phyloP scores from a whole-genome alignment of 2,888 invertebrate genomes.

The Aporophyla nigra region DNA sequence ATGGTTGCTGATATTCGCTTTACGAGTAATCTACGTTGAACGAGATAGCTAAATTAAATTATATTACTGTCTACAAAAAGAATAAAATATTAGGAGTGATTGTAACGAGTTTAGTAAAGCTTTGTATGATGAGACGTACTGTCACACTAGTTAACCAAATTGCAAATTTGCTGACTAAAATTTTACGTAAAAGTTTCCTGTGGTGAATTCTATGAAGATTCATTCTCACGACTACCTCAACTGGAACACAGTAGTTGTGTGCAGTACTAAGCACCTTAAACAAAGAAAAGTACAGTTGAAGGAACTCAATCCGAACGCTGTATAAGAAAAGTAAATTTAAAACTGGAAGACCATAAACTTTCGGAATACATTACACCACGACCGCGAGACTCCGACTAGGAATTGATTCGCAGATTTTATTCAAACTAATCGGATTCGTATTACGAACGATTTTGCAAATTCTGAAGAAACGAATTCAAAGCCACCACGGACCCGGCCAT shows the following conservation, averaged over 20 bases:
- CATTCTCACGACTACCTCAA: neutral
- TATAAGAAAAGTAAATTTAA: constrained; percentile 53
- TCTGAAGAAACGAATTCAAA: constrained; percentile 75
- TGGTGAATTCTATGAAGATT: neutral
- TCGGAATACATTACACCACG: constrained; percentile 77
- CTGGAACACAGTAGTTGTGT: constrained; percentile 4
- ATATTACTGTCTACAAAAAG: constrained; percentile 53
- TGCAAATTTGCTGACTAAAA: neutral
- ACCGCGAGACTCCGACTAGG: constrained; percentile 69
- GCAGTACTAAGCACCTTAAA: constrained; percentile 33
- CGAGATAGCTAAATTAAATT: constrained; percentile 59
- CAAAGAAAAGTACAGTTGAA: constrained; percentile 37
- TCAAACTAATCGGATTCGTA: constrained; percentile 80
- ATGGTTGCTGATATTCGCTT: constrained; percentile 74
- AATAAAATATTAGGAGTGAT: constrained; percentile 50
- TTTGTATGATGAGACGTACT: neutral
- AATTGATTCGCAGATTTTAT: constrained; percentile 79
- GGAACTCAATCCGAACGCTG: constrained; percentile 30
- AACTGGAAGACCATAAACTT: constrained; percentile 69
- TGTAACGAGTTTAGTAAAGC: constrained; percentile 22
- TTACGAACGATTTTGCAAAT: constrained; percentile 79
- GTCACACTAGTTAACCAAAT: constrained; percentile 3
- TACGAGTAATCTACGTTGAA: constrained; percentile 67
- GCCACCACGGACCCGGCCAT: constrained; percentile 68
- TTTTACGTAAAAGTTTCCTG: neutral